A percentile compares a stretch with the other conserved stretches of the same genome.
Evolutionary conservation across 2,797 vertebrate genomes (phyloP).

Genomic region (Staurois parvus): DNA sequence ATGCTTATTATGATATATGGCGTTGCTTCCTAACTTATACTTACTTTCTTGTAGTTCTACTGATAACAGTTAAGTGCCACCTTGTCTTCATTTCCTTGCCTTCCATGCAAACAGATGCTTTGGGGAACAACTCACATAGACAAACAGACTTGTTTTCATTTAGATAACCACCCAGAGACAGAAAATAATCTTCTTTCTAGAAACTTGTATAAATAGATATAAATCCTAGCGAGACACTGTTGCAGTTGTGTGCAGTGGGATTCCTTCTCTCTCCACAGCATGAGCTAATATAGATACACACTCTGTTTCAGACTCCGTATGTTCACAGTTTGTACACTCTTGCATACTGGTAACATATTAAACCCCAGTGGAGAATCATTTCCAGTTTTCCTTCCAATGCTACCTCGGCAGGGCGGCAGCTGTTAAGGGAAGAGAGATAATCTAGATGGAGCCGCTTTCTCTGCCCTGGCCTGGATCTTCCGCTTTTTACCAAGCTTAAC

Average conservation of each 20-base stretch:
- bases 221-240: conserved; percentile 43
- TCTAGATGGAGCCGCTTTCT: conserved; percentile 4
- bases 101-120: conserved; percentile 45
- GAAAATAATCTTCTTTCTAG: conserved; percentile 31
- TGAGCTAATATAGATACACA: conserved; percentile 55
- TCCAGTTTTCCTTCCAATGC: conserved; percentile 21
- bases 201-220: conserved; percentile 53
- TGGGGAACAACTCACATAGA: conserved; percentile 41
- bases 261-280: conserved; percentile 40
- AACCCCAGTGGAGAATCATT: conserved; percentile 45
- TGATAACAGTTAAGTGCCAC: conserved; percentile 47
- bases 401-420: conserved; percentile 31
- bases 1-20: conserved; percentile 10
- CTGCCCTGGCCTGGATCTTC: neutral
- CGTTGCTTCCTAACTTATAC: conserved; percentile 8
- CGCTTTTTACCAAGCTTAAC: neutral
- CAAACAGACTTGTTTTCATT: conserved; percentile 54
- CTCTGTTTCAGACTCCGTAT: conserved; percentile 42
- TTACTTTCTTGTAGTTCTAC: conserved; percentile 11
- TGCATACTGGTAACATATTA: conserved; percentile 48
- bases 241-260: conserved; percentile 44
- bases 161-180: conserved; percentile 51
- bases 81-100: conserved; percentile 22
- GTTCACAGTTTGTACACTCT: conserved; percentile 48
- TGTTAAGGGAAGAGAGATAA: conserved; percentile 25